A percentile compares a stretch with the other conserved stretches of the same genome.
phyloP scores from a whole-genome alignment of 2,888 invertebrate species.

The Cerceris ruficornis region DNA sequence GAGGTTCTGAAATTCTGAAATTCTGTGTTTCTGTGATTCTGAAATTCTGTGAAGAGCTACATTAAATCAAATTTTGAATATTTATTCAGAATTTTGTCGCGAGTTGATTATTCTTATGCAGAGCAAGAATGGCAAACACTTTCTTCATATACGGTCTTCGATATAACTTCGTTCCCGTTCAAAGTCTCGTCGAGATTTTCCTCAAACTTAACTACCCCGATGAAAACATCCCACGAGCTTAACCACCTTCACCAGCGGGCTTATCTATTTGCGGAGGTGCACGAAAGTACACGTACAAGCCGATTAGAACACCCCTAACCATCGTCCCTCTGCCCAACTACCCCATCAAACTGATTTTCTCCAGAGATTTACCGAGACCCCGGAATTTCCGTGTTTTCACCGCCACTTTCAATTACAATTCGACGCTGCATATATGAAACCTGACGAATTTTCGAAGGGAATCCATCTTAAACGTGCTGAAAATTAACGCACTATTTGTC shows the following conservation, averaged over 20 bases:
- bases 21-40: neutral
- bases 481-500: too few species aligned
- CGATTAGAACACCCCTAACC: constrained; percentile 69
- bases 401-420: constrained; percentile 53
- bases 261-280: constrained; percentile 63
- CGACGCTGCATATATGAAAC: constrained; percentile 16
- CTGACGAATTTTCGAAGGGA: constrained; percentile 37
- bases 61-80: too few species aligned
- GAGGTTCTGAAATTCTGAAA: neutral
- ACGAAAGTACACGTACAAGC: constrained; percentile 63
- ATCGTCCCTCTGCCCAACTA: neutral
- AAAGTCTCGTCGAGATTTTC: constrained; percentile 28
- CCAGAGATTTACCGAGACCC: constrained; percentile 58
- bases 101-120: too few species aligned
- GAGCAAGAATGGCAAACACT: too few species aligned
- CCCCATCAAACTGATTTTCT: constrained; percentile 46
- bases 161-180: constrained; percentile 4
- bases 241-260: constrained; percentile 50
- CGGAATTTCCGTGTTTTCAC: constrained; percentile 60
- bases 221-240: constrained; percentile 54
- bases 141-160: too few species aligned
- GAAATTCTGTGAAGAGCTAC: neutral
- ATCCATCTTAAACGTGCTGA: constrained; percentile 43
- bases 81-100: too few species aligned
- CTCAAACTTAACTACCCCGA: constrained; percentile 45